Conservation (phyloP, 2,888 invertebrate genomes). For the Margaritifera margaritifera region DNA sequence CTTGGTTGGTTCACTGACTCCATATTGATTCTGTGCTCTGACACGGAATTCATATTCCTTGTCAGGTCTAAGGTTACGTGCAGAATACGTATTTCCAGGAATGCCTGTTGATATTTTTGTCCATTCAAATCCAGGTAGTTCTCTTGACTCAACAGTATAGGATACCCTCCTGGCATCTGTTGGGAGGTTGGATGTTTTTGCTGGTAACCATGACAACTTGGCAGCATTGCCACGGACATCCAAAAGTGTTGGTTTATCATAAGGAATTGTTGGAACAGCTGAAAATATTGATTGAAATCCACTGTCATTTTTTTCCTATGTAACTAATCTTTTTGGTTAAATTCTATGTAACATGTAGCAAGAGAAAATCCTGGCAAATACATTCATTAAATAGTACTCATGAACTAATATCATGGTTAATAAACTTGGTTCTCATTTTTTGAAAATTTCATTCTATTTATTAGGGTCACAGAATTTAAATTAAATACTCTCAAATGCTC, state of each 20-base stretch:
- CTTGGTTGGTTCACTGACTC: conserved; percentile 96
- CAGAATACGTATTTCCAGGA: conserved; percentile 49
- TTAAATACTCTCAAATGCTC: too few relatives aligned
- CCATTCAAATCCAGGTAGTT: conserved; percentile 94
- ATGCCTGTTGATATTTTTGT: conserved; percentile 69
- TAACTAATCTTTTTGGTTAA: too few relatives aligned
- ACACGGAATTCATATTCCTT: conserved; percentile 96
- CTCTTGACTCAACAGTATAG: conserved; percentile 75
- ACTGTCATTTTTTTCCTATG: too few relatives aligned
- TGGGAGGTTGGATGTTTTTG: conserved; percentile 50
- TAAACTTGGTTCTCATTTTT: too few relatives aligned
- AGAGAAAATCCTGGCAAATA: too few relatives aligned
- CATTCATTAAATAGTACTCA: too few relatives aligned
- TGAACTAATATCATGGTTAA: too few relatives aligned
- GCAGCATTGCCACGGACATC: conserved; percentile 53
- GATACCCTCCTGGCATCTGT: conserved; percentile 54
- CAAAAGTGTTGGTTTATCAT: conserved; percentile 53
- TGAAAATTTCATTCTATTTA: too few relatives aligned
- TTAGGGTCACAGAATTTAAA: too few relatives aligned
- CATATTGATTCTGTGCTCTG: conserved; percentile 95
- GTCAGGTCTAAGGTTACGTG: conserved; percentile 74
- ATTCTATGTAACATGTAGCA: too few relatives aligned
- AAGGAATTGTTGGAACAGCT: conserved; percentile 54
- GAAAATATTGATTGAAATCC: not conserved
- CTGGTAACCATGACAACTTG: conserved; percentile 62